Evolutionary conservation across 92 coral and sea anemone genomes (phyloP), one percentile per base, ranked within the genome.

Genomic region (Bergia puertoricense): DNA sequence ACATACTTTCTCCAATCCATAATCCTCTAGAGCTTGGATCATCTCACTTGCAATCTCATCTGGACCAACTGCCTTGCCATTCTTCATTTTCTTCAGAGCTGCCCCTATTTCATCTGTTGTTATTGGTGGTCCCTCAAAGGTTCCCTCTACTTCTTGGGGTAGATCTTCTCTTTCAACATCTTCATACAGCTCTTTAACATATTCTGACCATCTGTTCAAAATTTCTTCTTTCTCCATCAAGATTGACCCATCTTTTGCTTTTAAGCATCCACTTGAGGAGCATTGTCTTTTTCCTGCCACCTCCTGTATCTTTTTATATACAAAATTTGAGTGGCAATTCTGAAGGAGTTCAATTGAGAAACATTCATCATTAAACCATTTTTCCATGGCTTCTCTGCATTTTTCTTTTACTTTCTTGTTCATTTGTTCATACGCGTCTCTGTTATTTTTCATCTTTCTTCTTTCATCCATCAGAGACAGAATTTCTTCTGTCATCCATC

Each of bases 201-300:
- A 74, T 74, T 74, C 77, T 74, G 16, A 2, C 77, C 77, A 74
- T 74, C 77, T 74, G 11, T 23, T 36, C 16, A 74, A 23, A 23
- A 74, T 74, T 74, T 74, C n/a, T 74, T 36, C 48, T 74, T 74
- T 74, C n/a, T 30, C 48, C 43, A 74, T 74, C 0, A 74, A 13
- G 1, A 74, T 74, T 20, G 77, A 13, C n/a, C 45, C 77, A 13
- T 2, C n/a, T 74, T 74, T 74, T 20, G 45, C 1, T 74, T 74
- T 74, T 23, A 74, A 74, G n/a, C 77, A 74, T 74, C 77, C 77
- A 74, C 77, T 74, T 23, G 77, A 74, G 4, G 43, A 74, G n/a
- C 18, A 37, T 20, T 74, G 0, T 74, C 43, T 37, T 74, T 74
- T 74, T 74, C 77, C 43, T 74, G 77, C 77, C n/a, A 74, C 16